Base-by-base conservation (phyloP, 2,888 invertebrate genomes). In the Cerastis leucographa region DNA sequence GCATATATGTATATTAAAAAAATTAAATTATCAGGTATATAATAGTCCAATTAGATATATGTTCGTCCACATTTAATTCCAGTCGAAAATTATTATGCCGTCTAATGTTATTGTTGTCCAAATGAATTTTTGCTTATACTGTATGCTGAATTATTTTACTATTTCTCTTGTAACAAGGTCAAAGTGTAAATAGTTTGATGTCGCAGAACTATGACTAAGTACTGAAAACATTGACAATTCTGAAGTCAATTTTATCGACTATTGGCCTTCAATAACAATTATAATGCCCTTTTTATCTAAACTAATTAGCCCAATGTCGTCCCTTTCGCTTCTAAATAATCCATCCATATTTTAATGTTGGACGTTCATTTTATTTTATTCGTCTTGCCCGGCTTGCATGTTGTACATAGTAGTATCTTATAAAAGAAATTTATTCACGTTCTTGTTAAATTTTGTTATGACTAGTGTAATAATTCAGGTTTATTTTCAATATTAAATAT, bases 31-130 rank as follows among this genome's bases (percentile, higher is more conserved):
- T 90, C 90, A 90, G 93, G 92, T 94, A 94, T 93, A 93, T 92
- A 92, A 94, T 95, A 95, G 95, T 95, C 95, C 95, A 95, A 93
- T 89, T 95, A 94, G 93, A 92, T 95, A 94, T 95, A 93, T 94
- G 94, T 95, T 96, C 96, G 96, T 96, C 96, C 96, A 95, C 95
- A 88, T 94, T 94, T 95, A 76, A 96, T 95, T 95, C 95, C 95
- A 94, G 93, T 94, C 88, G 92, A 93, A 94, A 94, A 92, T 91
- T 89, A 94, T 94, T 95, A n/a, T n/a, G 94, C 96, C 96, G 95
- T 96, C 96, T 94, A 90, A 93, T 89, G 90, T 93, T 93, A 93
- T 93, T 90, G 92, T 94, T 95, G 95, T 96, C 95, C 95, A 95
- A 92, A 91, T 91, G 87, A 92, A 92, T 90, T 91, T 92, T 92